Conservation (phyloP, 2,113 vertebrate genomes). For the Notarius lentiginosus region DNA sequence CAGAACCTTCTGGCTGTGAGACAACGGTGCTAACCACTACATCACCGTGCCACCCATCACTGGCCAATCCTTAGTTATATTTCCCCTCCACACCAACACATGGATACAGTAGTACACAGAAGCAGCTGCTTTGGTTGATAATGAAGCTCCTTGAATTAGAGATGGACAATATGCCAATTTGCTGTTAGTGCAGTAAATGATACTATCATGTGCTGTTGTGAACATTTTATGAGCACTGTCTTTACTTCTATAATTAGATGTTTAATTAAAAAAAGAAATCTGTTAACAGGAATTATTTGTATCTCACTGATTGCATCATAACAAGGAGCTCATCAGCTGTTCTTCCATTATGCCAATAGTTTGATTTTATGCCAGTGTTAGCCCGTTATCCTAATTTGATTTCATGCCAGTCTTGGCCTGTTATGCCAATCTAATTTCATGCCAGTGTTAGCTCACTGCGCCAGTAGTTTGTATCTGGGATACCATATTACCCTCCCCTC, state of each 20-base stretch:
- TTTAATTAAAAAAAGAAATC: conserved; percentile 14
- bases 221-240: neutral
- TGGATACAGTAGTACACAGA: conserved; percentile 19
- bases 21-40: no score
- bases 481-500: neutral
- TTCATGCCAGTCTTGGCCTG: conserved; percentile 6
- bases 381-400: neutral
- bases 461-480: neutral
- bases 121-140: neutral
- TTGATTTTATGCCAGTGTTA: conserved; percentile 13
- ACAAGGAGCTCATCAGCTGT: conserved; percentile 5
- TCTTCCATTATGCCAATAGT: conserved; percentile 7
- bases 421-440: conserved; percentile 3
- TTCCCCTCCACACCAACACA: neutral
- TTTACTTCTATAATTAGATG: neutral
- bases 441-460: neutral
- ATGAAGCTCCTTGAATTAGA: neutral
- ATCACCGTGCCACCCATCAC: neutral
- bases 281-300: neutral
- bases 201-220: neutral
- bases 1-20: no score
- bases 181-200: neutral
- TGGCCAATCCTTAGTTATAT: neutral
- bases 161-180: neutral
- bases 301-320: neutral